A percentile compares a stretch with the other conserved stretches of the same genome.
phyloP scores from a whole-genome alignment of 2,113 vertebrate species.

The Chitala chitala region DNA sequence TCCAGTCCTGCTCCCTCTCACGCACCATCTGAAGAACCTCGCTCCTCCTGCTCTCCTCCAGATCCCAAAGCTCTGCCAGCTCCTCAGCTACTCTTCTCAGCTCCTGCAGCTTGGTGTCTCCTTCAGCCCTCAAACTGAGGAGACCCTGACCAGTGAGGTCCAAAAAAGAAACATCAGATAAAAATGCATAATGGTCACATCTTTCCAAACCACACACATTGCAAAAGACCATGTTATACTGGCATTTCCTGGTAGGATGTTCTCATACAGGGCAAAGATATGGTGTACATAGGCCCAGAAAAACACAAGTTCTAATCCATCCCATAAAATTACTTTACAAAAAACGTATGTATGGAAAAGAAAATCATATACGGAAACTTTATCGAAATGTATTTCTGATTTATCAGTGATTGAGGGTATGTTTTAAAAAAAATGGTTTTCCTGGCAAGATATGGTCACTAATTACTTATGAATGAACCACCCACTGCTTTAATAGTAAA shows the following conservation, averaged over 20 bases:
- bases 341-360: too few relatives aligned
- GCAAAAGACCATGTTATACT: not conserved
- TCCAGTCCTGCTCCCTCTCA: constrained; percentile 47
- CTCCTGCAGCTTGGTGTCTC: not conserved
- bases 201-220: not conserved
- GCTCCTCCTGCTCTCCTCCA: constrained; percentile 39
- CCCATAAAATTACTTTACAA: too few relatives aligned
- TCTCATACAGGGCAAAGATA: not conserved
- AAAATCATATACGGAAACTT: too few relatives aligned
- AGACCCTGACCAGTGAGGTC: not conserved
- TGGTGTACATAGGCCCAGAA: too few relatives aligned
- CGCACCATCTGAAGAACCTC: constrained; percentile 36
- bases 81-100: not conserved
- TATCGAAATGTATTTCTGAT: too few relatives aligned
- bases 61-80: constrained; percentile 22
- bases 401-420: too few relatives aligned
- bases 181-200: not conserved
- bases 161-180: not conserved
- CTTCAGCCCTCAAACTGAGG: not conserved
- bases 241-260: not conserved
- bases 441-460: too few relatives aligned
- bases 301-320: too few relatives aligned
- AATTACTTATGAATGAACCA: too few relatives aligned
- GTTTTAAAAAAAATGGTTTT: too few relatives aligned
- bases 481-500: too few relatives aligned